Base-by-base conservation (phyloP, 2,888 invertebrate genomes). In the Cerceris ruficornis region DNA sequence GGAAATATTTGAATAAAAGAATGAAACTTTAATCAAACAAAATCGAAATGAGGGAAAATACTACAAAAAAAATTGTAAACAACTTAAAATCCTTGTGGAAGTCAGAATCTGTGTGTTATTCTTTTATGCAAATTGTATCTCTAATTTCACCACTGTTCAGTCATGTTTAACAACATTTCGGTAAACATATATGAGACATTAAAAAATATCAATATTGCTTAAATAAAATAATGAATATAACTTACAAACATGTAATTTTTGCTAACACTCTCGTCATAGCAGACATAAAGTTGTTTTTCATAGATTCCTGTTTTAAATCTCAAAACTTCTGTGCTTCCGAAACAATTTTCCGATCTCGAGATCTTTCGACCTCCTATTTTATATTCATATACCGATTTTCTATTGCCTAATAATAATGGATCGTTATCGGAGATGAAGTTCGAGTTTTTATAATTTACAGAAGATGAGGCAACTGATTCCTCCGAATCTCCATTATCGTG, bases 211-310 rank as follows among this genome's bases (percentile, higher is more conserved):
- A 8, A 57, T 15, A 4, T 28, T 28, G 28, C 8, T 55, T 54
- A 17, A 66, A 49, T 69, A 7, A 59, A 4, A 14, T 0, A 8
- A 0, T 1, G 4, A 6, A 43, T 17, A 39, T 0, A 60, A 87
- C 90, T 88, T 59, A 91, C 91, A 14, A 88, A 89, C 69, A 90
- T 79, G 28, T 86, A 80, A 79, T 90, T 79, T n/a, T 75, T 69
- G 77, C 86, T 85, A 13, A 86, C 8, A 17, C 80, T 68, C 55
- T 85, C 76, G 54, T 88, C 83, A 49, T 88, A 86, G 55, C 86
- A 81, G 52, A 90, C 42, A 55, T 86, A 87, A 52, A 79, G 75
- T 69, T 88, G 85, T 14, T 66, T 88, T 67, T 77, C 28, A 42
- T 81, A 80, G 41, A 88, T 66, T 28, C 91, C 91, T n/a, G 83